phyloP scores from a whole-genome alignment of 2,888 invertebrate species.

The Amblyjoppa fuscipennis region DNA sequence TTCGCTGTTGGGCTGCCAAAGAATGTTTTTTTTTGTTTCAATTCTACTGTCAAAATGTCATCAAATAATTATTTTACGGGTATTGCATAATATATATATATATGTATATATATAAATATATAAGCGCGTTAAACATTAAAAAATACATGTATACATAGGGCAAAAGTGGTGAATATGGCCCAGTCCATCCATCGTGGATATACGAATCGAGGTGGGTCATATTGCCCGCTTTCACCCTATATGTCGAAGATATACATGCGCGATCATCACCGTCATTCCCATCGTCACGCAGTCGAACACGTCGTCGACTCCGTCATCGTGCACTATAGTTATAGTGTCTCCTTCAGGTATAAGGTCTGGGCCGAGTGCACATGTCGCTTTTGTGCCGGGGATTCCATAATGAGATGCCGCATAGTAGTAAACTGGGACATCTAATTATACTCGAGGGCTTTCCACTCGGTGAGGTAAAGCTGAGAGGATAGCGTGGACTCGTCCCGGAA shows the following conservation, averaged over 20 bases:
- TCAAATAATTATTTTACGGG: no score
- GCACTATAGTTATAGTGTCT: constrained; percentile 2
- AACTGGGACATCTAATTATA: constrained; percentile 82
- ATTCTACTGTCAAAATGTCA: no score
- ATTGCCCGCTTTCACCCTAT: no score
- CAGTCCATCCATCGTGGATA: no score
- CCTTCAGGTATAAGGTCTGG: constrained; percentile 36
- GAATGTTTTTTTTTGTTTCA: no score
- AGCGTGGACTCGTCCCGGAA: constrained; percentile 45
- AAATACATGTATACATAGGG: no score
- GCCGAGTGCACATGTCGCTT: constrained; percentile 65
- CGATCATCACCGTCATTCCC: constrained; percentile 21
- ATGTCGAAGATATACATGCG: not conserved
- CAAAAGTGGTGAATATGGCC: no score
- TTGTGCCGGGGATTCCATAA: constrained; percentile 77
- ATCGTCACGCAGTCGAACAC: constrained; percentile 12
- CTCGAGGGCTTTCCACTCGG: constrained; percentile 75
- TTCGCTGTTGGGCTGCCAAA: no score
- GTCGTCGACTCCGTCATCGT: constrained; percentile 46
- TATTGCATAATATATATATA: no score
- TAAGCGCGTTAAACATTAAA: no score
- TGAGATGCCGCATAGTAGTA: constrained; percentile 79
- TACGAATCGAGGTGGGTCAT: no score
- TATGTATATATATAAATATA: no score
- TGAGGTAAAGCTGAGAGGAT: constrained; percentile 35